A percentile compares a stretch with the other conserved stretches of the same genome.
Conservation (phyloP, 2,888 invertebrate genomes). For the Lapara coniferarum region DNA sequence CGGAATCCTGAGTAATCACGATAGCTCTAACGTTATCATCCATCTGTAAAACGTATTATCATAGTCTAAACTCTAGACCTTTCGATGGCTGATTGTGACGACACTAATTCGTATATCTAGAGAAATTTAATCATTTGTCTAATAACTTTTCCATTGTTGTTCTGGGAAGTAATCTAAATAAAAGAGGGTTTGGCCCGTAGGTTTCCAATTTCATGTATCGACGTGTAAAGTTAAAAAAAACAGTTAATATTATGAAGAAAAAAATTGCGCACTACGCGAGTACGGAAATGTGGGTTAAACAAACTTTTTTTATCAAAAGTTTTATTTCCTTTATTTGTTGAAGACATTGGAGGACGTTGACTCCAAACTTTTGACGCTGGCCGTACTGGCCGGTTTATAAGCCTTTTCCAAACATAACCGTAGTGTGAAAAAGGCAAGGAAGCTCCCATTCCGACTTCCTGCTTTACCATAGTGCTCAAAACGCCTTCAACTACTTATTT, state of each 20-base stretch:
- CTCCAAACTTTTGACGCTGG: neutral
- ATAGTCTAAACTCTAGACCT: slow-evolving; percentile 31
- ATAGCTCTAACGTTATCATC: slow-evolving; percentile 20
- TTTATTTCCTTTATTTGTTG: neutral
- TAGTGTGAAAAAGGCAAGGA: neutral
- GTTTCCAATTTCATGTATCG: too few species aligned
- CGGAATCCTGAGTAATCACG: slow-evolving; percentile 1
- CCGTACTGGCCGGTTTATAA: too few species aligned
- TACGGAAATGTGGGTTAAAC: neutral
- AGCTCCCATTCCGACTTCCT: neutral
- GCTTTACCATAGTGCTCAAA: neutral
- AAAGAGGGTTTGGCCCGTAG: too few species aligned
- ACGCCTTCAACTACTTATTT: neutral
- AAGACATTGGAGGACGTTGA: neutral
- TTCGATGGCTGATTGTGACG: slow-evolving; percentile 36
- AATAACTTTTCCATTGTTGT: too few species aligned
- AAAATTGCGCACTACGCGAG: neutral
- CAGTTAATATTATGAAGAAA: neutral
- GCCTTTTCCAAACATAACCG: too few species aligned
- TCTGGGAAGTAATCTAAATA: too few species aligned
- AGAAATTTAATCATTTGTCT: neutral
- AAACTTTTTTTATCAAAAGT: neutral
- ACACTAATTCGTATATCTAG: neutral
- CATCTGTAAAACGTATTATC: slow-evolving; percentile 32
- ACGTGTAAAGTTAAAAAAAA: too few species aligned